A percentile compares a stretch with the other conserved stretches of the same genome.
These are phyloP conservation scores for Mungos mungo DNA, from an alignment of 2,113 vertebrate genomes.

Conservation along the genomic window DNA sequence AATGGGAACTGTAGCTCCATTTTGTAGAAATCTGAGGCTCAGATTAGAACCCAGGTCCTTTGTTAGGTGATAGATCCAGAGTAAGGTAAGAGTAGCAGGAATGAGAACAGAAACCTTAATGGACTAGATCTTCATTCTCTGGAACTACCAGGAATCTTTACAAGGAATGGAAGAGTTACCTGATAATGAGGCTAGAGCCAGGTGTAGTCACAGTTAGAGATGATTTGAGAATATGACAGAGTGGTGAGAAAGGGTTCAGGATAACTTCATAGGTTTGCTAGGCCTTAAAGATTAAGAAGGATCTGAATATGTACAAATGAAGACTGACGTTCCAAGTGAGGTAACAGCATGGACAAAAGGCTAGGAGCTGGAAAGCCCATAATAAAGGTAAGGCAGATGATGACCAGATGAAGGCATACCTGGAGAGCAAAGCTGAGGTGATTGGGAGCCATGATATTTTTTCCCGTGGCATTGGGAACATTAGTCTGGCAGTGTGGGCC, in stretches of 20 bases:
- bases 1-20: not conserved
- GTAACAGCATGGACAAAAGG: not conserved
- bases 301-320: not conserved
- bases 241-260: not conserved
- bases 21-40: not conserved
- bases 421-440: not conserved
- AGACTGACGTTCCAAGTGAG: not conserved
- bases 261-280: not conserved
- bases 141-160: not conserved
- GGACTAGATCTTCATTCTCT: not conserved
- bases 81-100: not conserved
- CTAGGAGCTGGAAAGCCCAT: not conserved
- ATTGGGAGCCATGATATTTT: not conserved
- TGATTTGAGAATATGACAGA: constrained; percentile 1
- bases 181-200: not conserved
- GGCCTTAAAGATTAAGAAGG: constrained; percentile 18
- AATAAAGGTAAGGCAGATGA: not conserved
- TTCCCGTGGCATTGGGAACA: not conserved
- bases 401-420: not conserved
- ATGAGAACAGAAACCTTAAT: constrained; percentile 32
- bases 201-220: not conserved
- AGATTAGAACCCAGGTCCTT: not conserved
- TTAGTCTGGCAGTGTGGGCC: not conserved
- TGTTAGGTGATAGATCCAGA: not conserved
- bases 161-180: not conserved